Evolutionary conservation across 2,797 vertebrate species (phyloP).

Genomic region (Saxicola maurus): DNA sequence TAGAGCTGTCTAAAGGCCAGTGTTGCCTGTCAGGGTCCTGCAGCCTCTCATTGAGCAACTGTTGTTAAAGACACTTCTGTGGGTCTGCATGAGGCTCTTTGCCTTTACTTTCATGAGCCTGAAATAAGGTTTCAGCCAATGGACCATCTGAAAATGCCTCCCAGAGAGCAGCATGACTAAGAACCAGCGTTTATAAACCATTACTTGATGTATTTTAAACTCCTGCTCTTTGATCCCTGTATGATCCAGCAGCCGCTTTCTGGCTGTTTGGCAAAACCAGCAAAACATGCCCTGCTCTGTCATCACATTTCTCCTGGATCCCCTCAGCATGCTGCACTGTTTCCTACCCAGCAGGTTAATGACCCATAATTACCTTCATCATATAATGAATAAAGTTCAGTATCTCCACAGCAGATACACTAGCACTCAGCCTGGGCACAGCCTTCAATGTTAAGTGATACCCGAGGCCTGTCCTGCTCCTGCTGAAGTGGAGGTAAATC

Average conservation of each 20-base stretch:
- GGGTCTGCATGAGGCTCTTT: background rate
- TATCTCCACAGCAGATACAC: background rate
- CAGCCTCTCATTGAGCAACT: background rate
- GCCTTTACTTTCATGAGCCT: background rate
- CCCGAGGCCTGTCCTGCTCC: background rate
- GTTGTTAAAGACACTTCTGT: background rate
- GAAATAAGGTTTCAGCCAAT: constrained; percentile 27
- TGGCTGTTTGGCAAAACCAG: constrained; percentile 2
- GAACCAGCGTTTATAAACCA: background rate
- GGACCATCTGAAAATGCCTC: background rate
- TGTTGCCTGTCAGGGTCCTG: background rate
- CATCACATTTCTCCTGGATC: constrained; percentile 30
- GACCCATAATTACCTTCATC: constrained; percentile 27
- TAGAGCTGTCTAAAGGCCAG: background rate
- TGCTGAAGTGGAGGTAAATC: background rate
- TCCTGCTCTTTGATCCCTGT: constrained; percentile 21
- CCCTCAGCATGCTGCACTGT: background rate
- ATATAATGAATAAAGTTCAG: constrained; percentile 10
- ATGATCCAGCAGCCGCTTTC: background rate
- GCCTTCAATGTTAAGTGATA: constrained; percentile 17
- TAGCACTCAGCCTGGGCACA: background rate
- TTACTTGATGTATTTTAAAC: constrained; percentile 11
- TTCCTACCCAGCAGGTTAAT: constrained; percentile 39
- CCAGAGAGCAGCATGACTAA: background rate
- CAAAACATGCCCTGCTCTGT: background rate